Base-by-base conservation (phyloP, 2,888 invertebrate genomes). In the Volucella inflata region DNA sequence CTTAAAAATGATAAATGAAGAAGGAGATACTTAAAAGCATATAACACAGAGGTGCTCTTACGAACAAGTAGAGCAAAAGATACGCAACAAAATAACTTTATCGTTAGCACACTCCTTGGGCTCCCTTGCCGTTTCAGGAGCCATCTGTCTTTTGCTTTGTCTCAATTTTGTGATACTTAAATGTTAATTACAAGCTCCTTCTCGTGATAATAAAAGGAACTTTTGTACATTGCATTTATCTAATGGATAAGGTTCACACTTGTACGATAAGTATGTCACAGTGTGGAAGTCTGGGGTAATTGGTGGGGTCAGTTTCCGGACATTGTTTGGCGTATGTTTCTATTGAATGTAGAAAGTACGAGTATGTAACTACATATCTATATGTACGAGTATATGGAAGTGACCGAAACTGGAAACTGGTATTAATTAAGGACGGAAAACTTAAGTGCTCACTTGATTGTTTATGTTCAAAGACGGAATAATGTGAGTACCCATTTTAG, bases 161-260 rank as follows among this genome's bases (percentile, higher is more conserved):
- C 57, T 74, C 55, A 46, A 57, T 65, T 74, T 53, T 64, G 21
- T 17, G 62, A 53, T 46, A 74, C 72, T 74, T 64, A 74, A 74
- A 74, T 53, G 64, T 64, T 64, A 64, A 74, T 74, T 74, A 57
- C n/a, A 14, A 40, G 40, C 48, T 65, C 57, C 48, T 74, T 65
- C 40, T 38, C 55, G 21, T 36, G 64, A 48, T 74, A 65, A 21
- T 48, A 55, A 40, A 48, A 40, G 44, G n/a, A 48, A 64, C 21
- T 36, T 74, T 55, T 46, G 55, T 48, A 48, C 38, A 74, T 14
- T 74, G 74, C 74, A 74, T 46, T 64, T 40, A 38, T 40, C 21
- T 16, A 8, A 14, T 44, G 12, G 55, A 51, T 12, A 14, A 10
- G 21, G 46, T 30, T 30, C 30, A 6, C 30, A 30, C 30, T 30